Percentiles rank a stretch among this genome's conserved stretches.
These are phyloP conservation scores for Phycodurus eques DNA, from an alignment of 2,113 vertebrate genomes.

Conservation along the genomic window DNA sequence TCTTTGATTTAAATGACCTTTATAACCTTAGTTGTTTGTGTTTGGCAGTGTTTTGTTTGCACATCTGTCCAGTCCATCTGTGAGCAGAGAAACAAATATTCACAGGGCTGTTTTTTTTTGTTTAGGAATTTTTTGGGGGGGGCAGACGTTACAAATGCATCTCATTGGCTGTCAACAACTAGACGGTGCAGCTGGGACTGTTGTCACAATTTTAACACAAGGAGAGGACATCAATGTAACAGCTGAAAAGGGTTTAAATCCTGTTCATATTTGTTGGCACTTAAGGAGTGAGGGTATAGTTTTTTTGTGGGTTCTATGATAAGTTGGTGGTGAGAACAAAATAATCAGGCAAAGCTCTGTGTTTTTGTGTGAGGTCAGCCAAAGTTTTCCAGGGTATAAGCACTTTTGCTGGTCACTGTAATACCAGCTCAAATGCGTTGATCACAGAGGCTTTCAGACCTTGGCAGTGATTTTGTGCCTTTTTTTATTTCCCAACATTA, in stretches of 20 bases:
- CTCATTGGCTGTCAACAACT: neutral
- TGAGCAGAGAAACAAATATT: neutral
- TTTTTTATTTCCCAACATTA: constrained; percentile 37
- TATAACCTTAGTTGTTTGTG: neutral
- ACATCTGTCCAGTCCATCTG: neutral
- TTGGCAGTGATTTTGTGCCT: constrained; percentile 55
- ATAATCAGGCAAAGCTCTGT: neutral
- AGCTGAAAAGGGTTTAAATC: constrained; percentile 13
- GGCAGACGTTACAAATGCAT: neutral
- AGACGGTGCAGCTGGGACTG: neutral
- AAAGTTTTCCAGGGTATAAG: constrained; percentile 35
- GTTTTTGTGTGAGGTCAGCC: constrained; percentile 18
- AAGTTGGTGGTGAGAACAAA: neutral
- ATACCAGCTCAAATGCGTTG: constrained; percentile 4
- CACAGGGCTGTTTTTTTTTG: neutral
- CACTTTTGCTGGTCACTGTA: constrained; percentile 29
- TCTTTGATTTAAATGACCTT: neutral
- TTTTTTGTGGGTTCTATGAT: neutral
- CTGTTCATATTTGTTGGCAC: constrained; percentile 9
- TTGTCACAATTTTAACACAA: neutral
- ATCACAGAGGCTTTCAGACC: constrained; percentile 36
- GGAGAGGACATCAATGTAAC: neutral
- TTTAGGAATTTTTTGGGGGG: neutral
- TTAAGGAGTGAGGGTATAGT: neutral
- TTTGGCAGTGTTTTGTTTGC: neutral